These are phyloP conservation scores for Agrotis puta DNA, from an alignment of 2,888 invertebrate species.

Conservation along the genomic window DNA sequence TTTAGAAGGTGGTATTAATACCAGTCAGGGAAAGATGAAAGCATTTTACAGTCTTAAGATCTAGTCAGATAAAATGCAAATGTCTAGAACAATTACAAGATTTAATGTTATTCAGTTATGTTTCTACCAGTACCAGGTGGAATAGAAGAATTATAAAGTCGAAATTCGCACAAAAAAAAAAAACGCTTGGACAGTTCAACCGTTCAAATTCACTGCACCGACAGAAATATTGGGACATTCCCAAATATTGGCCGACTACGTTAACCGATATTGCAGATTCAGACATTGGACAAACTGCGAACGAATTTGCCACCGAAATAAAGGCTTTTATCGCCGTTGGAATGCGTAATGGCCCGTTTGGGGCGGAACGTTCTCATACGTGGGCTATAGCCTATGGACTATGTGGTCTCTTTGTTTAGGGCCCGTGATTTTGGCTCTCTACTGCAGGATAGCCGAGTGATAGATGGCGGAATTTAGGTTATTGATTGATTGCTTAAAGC, in stretches of 20 bases:
- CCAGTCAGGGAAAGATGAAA: constrained; percentile 8
- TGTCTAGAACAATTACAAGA: constrained; percentile 11
- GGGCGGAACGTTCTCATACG: constrained; percentile 48
- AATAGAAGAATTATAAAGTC: neutral
- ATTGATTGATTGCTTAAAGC: constrained; percentile 60
- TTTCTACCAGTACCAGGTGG: neutral
- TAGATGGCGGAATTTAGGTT: constrained; percentile 55
- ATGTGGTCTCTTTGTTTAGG: constrained; percentile 55
- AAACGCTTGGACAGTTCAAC: neutral
- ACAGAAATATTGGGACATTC: constrained; percentile 21
- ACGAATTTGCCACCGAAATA: constrained; percentile 57
- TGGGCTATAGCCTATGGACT: constrained; percentile 34
- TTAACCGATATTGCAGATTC: constrained; percentile 56
- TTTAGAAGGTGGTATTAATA: constrained; percentile 49
- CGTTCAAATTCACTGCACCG: constrained; percentile 6
- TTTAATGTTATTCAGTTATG: constrained; percentile 5
- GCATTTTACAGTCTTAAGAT: constrained; percentile 5
- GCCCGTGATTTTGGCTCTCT: constrained; percentile 50
- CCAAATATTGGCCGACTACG: constrained; percentile 28
- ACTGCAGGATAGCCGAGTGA: constrained; percentile 46
- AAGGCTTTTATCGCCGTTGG: constrained; percentile 61
- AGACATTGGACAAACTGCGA: constrained; percentile 49
- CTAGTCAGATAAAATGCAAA: neutral
- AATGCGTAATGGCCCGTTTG: constrained; percentile 58
- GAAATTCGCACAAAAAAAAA: neutral